phyloP scores from a whole-genome alignment of 1,140 invertebrate species.

The Macrobrachium nipponense region DNA sequence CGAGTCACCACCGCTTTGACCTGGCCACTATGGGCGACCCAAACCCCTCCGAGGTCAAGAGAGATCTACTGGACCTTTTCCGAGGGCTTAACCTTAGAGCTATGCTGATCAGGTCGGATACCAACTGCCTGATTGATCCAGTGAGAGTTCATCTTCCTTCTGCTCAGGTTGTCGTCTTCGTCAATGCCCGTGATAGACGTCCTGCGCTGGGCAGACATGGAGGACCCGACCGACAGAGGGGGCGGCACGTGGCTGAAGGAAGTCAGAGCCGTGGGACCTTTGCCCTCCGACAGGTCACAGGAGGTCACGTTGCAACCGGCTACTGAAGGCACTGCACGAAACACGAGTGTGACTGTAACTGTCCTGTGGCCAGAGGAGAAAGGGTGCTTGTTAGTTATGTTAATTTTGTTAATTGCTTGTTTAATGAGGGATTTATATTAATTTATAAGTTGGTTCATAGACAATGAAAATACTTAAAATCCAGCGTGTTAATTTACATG shows the following conservation, averaged over 20 bases:
- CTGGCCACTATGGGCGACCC: too few species aligned
- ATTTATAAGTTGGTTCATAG: background rate
- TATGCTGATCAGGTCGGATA: too few species aligned
- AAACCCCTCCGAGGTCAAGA: too few species aligned
- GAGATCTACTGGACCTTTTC: too few species aligned
- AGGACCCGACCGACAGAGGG: background rate
- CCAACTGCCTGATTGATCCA: constrained; percentile 70
- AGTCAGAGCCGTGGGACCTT: background rate
- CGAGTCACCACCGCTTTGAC: too few species aligned
- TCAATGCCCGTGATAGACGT: background rate
- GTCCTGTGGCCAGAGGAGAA: constrained; percentile 65
- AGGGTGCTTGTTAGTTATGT: background rate
- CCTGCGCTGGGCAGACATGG: background rate
- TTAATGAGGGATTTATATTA: too few species aligned
- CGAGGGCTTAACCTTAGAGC: too few species aligned
- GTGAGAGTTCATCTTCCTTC: constrained; percentile 68
- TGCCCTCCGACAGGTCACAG: background rate
- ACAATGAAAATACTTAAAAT: background rate
- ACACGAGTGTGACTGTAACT: constrained; percentile 72
- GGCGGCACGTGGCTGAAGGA: background rate
- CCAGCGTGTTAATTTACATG: too few species aligned
- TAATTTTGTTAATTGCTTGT: background rate
- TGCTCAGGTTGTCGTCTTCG: constrained; percentile 65
- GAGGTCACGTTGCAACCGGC: constrained; percentile 67
- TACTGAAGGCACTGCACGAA: constrained; percentile 71